Evolutionary conservation across 2,888 invertebrate genomes (phyloP).

Genomic region (Drosophila neotestacea): DNA sequence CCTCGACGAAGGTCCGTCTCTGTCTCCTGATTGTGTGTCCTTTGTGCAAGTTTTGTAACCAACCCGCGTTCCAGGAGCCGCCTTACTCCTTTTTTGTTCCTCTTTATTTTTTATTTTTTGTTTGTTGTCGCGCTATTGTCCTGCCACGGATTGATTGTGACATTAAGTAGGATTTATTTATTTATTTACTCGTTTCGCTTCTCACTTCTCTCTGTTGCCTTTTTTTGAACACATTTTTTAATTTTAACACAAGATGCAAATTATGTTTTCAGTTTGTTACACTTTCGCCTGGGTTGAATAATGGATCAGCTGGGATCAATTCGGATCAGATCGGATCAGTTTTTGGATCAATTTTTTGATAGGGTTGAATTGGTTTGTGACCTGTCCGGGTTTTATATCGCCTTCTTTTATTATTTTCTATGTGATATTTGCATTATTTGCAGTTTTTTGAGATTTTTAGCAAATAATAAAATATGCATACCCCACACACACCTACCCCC

Average conservation of each 20-base stretch:
- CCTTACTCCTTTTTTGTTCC: constrained; percentile 42
- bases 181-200: constrained; percentile 74
- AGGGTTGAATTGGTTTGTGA: constrained; percentile 6
- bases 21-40: constrained; percentile 14
- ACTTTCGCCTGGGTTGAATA: constrained; percentile 38
- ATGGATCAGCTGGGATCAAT: constrained; percentile 23
- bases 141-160: constrained; percentile 83
- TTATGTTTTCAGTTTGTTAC: constrained; percentile 68
- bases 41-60: constrained; percentile 49
- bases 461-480: constrained; percentile 57
- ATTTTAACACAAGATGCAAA: constrained; percentile 77
- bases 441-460: constrained; percentile 48
- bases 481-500: not conserved
- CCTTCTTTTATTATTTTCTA: constrained; percentile 40
- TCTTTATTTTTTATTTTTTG: not conserved
- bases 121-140: constrained; percentile 43
- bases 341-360: not conserved
- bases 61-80: constrained; percentile 34
- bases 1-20: constrained; percentile 34
- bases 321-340: constrained; percentile 14
- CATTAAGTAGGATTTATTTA: constrained; percentile 85
- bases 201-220: constrained; percentile 28
- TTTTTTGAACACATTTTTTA: constrained; percentile 46
- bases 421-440: constrained; percentile 59
- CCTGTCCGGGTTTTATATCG: constrained; percentile 67